Evolutionary conservation across 2,113 vertebrate genomes (phyloP).

Genomic region (Aegotheles bennettii): DNA sequence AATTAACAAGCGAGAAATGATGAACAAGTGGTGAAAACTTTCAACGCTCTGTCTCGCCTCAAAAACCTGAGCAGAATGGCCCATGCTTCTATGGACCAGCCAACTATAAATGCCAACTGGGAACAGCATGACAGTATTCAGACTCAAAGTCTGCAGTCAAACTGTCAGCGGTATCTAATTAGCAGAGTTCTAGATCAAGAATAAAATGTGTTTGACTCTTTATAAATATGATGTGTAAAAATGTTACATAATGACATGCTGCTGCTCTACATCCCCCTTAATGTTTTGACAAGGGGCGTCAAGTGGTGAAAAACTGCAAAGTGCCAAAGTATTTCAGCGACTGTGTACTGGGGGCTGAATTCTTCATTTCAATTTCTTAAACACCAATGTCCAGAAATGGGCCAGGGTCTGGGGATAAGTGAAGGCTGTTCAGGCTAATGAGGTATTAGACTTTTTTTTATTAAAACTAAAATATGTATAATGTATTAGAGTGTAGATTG

Average conservation of each 20-base stretch:
- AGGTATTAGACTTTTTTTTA: neutral
- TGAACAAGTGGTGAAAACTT: constrained; percentile 51
- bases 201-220: constrained; percentile 62
- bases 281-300: constrained; percentile 61
- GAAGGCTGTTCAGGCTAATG: neutral
- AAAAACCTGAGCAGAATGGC: constrained; percentile 39
- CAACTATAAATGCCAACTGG: constrained; percentile 31
- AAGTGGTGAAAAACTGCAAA: constrained; percentile 47
- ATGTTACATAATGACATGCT: constrained; percentile 64
- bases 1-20: constrained; percentile 19
- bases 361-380: neutral
- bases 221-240: constrained; percentile 66
- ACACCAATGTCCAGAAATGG: neutral
- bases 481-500: neutral
- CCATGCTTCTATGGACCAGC: constrained; percentile 13
- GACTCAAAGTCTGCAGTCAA: constrained; percentile 44
- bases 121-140: constrained; percentile 47
- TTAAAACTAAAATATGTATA: neutral
- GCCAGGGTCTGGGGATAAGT: neutral
- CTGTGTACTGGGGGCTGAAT: neutral
- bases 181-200: constrained; percentile 48
- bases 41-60: neutral
- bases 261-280: constrained; percentile 47
- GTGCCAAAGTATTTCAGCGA: constrained; percentile 6
- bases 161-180: constrained; percentile 58